phyloP scores from a whole-genome alignment of 2,888 invertebrate genomes.

The Panopea generosa region DNA sequence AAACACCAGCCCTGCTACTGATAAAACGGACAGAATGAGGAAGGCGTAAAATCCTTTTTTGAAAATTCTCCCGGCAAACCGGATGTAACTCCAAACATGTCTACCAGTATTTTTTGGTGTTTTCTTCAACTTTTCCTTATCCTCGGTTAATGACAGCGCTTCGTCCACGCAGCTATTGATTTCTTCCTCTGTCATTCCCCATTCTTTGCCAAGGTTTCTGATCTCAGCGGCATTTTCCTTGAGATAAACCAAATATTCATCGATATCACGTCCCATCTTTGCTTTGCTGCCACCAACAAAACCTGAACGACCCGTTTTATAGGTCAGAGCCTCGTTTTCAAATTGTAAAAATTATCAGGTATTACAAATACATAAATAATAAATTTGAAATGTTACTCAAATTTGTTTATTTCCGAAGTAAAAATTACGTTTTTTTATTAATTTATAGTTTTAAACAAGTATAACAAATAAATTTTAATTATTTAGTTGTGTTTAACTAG shows the following conservation, averaged over 20 bases:
- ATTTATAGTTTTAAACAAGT: not conserved
- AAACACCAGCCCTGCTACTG: conserved; percentile 9
- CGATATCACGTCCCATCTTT: conserved; percentile 53
- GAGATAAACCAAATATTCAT: conserved; percentile 63
- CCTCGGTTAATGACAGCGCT: conserved; percentile 45
- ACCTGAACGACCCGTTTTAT: conserved; percentile 16
- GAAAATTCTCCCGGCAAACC: conserved; percentile 11
- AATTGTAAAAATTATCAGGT: not conserved
- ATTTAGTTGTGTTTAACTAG: too few species aligned
- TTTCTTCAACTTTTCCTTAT: conserved; percentile 28
- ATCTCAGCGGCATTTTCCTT: conserved; percentile 67
- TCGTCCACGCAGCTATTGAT: conserved; percentile 65
- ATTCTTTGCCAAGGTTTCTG: conserved; percentile 63
- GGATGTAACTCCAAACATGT: conserved; percentile 61
- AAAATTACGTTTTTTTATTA: conserved; percentile 57
- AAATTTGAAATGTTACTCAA: not conserved
- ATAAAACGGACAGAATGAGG: conserved; percentile 22
- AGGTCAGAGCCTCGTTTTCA: conserved; percentile 55
- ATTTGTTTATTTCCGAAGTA: too few species aligned
- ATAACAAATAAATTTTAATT: conserved; percentile 29
- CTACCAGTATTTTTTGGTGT: conserved; percentile 52
- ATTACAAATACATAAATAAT: conserved; percentile 35
- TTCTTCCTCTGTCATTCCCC: conserved; percentile 69
- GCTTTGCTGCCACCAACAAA: not conserved
- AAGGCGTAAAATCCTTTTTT: conserved; percentile 24